Conservation (phyloP, 2,797 vertebrate species). For the Hirundo rustica region DNA sequence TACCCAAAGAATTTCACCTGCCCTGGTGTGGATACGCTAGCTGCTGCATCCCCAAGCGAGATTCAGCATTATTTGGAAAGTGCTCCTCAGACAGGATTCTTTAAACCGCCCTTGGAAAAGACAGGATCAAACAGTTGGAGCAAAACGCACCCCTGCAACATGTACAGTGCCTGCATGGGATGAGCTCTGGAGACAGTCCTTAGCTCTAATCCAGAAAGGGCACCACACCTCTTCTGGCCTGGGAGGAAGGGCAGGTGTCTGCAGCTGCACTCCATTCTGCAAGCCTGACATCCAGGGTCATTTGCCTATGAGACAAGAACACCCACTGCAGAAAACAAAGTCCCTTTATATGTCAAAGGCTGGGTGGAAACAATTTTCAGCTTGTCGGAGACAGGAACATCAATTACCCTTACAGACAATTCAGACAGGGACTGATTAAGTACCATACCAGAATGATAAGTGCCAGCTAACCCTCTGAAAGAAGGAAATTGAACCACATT, state of each 20-base stretch:
- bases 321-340: conserved; percentile 17
- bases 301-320: conserved; percentile 24
- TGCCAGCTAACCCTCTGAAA: neutral
- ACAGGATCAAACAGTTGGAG: neutral
- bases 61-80: neutral
- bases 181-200: neutral
- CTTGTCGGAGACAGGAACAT: neutral
- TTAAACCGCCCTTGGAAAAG: neutral
- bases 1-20: neutral
- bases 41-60: neutral
- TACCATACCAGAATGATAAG: neutral
- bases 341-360: conserved; percentile 29
- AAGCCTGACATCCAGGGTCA: neutral
- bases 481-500: neutral
- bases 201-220: neutral
- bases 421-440: conserved; percentile 21
- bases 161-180: neutral
- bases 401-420: conserved; percentile 11
- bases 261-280: neutral
- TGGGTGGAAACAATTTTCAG: neutral
- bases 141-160: neutral
- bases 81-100: neutral
- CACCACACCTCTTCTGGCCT: conserved; percentile 10
- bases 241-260: neutral
- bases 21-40: accelerated